phyloP scores from a whole-genome alignment of 2,888 invertebrate genomes.

The Drosophila meridionalis region DNA sequence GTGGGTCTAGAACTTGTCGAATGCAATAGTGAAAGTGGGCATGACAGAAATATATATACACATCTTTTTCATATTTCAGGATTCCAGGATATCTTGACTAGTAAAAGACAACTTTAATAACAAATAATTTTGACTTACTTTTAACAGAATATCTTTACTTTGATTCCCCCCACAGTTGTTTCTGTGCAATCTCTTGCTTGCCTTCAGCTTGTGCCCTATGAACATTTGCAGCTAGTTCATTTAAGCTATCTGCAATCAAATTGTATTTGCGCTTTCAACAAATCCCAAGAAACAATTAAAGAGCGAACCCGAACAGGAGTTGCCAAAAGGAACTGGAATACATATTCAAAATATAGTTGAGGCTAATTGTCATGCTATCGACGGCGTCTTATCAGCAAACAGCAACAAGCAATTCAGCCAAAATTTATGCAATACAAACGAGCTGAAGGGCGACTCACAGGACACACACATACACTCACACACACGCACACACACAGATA shows the following conservation, averaged over 20 bases:
- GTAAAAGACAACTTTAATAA: no score
- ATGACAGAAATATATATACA: background rate
- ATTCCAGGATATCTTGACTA: background rate
- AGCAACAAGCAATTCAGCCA: slow-evolving; percentile 64
- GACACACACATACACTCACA: background rate
- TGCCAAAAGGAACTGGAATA: slow-evolving; percentile 10
- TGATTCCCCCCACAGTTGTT: no score
- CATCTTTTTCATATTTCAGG: background rate
- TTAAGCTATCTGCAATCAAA: slow-evolving; percentile 60
- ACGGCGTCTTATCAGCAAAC: slow-evolving; percentile 62
- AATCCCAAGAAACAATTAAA: slow-evolving; percentile 72
- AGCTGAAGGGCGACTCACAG: slow-evolving; percentile 33
- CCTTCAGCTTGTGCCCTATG: background rate
- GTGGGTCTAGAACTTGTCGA: background rate
- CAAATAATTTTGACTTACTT: no score
- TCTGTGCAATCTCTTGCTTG: background rate
- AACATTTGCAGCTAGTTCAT: slow-evolving; percentile 19
- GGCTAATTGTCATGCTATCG: slow-evolving; percentile 78
- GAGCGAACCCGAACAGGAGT: slow-evolving; percentile 21
- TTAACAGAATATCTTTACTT: no score
- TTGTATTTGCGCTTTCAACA: slow-evolving; percentile 70
- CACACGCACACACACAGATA: slow-evolving; percentile 7
- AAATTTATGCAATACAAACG: slow-evolving; percentile 71
- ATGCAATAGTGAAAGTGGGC: background rate
- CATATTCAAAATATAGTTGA: slow-evolving; percentile 65